Base-by-base conservation (phyloP, 2,888 invertebrate species). In the Mesorhabditis spiculigera region DNA sequence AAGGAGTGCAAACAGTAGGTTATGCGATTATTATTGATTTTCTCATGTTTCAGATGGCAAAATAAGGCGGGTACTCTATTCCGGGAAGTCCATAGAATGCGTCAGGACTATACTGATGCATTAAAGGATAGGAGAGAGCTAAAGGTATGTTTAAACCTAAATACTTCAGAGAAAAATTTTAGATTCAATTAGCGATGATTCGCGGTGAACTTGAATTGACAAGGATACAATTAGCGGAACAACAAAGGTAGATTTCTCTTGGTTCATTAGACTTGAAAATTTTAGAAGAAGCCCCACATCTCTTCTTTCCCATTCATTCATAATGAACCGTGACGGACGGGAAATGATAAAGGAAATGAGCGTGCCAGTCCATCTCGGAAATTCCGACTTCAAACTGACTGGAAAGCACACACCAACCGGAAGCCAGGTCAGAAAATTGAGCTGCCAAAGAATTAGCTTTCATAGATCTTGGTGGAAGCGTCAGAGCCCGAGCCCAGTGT, bases 161-260 rank as follows among this genome's bases (percentile, higher is more conserved):
- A 50, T 10, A 50, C 58, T 13, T 28, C 28, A 28, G 3, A 28
- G 28, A 71, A 6, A 72, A 76, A 4, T 65, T 75, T 6, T 68
- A 68, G 5, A 77, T 78, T 5, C 81, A 84, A 66, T 61, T 84
- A 64, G 78, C 81, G 1, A 76, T 84, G 64, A 73, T 82, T 58
- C 67, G 79, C 28, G 85, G 85, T 42, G 85, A 85, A 71, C 63
- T 82, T 63, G 83, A 82, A 64, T 69, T 85, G 70, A 77, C 78
- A 4, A 75, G 72, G 44, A 71, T 72, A n/a, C 77, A 76, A 43
- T 61, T 50, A 50, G 58, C 3, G 58, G 58, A 50, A 50, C 58
- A 50, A 50, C 58, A 50, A n/a, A 50, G 58, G 58, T 50, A 28
- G 28, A 28, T 28, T 28, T 28, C 28, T 28, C 28, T 28, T 28